Conservation (phyloP, 1,140 invertebrate genomes). For the Drosophila eugracilis region DNA sequence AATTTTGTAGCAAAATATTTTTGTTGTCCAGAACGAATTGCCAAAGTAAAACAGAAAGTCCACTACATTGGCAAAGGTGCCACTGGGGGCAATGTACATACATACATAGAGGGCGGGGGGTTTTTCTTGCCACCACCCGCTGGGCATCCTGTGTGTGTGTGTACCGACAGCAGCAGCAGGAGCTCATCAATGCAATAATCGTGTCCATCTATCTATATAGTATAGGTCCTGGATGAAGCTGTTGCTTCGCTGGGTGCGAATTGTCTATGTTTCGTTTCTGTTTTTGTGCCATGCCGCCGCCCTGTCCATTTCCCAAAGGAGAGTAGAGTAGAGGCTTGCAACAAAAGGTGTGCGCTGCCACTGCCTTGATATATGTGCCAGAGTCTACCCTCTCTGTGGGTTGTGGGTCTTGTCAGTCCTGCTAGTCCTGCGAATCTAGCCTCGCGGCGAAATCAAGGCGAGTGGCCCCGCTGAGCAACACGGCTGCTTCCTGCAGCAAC, state of each 20-base stretch:
- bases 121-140: conserved; percentile 46
- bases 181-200: conserved; percentile 84
- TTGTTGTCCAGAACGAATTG: conserved; percentile 80
- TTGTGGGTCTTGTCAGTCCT: conserved; percentile 25
- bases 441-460: conserved; percentile 75
- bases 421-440: conserved; percentile 28
- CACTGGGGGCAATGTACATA: no score
- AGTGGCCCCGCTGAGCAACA: conserved; percentile 69
- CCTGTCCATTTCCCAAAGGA: conserved; percentile 60
- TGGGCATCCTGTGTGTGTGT: conserved; percentile 63
- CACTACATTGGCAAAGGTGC: neutral
- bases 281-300: conserved; percentile 11
- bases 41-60: conserved; percentile 66
- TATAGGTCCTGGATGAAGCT: conserved; percentile 54
- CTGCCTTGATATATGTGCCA: conserved; percentile 59
- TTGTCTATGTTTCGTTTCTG: conserved; percentile 13
- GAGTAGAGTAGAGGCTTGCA: conserved; percentile 16
- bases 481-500: conserved; percentile 69
- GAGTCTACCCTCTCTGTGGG: conserved; percentile 17
- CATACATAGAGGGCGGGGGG: conserved; percentile 1
- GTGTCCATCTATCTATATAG: conserved; percentile 62
- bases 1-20: conserved; percentile 83
- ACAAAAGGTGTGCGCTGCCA: conserved; percentile 57
- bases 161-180: conserved; percentile 81
- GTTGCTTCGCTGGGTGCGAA: conserved; percentile 69